Evolutionary conservation across 2,113 vertebrate genomes (phyloP), one percentile per base, ranked within the genome.

Genomic region (Salminus brasiliensis): DNA sequence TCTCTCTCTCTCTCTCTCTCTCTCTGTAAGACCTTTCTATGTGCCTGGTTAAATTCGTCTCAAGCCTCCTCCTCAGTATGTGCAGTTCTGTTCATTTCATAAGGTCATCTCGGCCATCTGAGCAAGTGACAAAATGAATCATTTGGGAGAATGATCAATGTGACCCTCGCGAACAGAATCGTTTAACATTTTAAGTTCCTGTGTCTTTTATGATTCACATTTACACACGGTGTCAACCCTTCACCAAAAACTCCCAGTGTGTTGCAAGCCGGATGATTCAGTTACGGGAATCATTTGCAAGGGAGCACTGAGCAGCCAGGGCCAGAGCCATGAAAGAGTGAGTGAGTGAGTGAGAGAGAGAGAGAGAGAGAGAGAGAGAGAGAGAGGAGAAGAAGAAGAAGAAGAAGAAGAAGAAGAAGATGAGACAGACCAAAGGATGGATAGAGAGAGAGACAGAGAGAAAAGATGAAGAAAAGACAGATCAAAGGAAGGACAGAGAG

Each of bases 51-150:
- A 53, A 60, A 65, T 78, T 60, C 43, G 39, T 60, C 43, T 18
- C 41, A 30, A 59, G 41, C 76, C 72, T 70, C 77, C 60, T 76
- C 49, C 77, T 68, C 67, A 43, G 53, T 62, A 62, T 34, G 53
- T 72, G 52, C 68, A 43, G 60, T 62, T 80, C 29, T 43, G 43
- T 23, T 81, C 53, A 32, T 68, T 67, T 80, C 70, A 45, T 81
- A 72, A 81, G 69, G 75, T 78, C 79, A 78, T 62, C 13, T 36
- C 52, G 72, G 79, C 71, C 79, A 78, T 84, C 75, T 78, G 79
- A 81, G 47, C 16, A 32, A 78, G 74, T 84, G 83, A 78, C 72
- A 71, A 78, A 78, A 41, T 74, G 65, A 84, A 84, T 78, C 75
- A 84, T 73, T 73, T 10, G 47, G 70, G 63, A 55, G 62, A 78